Base-by-base conservation (phyloP, 1,140 invertebrate genomes). In the Aphis craccivora region DNA sequence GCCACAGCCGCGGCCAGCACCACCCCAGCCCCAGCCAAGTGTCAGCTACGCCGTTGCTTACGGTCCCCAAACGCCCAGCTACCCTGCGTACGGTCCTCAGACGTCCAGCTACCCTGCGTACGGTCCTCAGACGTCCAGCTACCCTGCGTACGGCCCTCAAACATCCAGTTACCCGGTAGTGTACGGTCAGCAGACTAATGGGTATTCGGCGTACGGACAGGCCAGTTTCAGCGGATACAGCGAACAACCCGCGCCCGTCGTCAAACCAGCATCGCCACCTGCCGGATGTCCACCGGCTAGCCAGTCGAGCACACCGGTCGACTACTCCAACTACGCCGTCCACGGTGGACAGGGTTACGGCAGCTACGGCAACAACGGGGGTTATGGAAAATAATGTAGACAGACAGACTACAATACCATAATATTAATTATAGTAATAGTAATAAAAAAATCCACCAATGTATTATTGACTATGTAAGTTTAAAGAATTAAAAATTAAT, bases 401-500 rank as follows among this genome's bases (percentile, higher is more conserved):
- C 23, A 1, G 37, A 35, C 5, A 81, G 67, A 37, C 23, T 6
- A 45, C 14, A 25, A 22, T 14, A n/a, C 30, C 20, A 30, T 30
- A 87, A 87, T 22, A 48, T 14, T 48, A 35, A 53, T 51, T 23
- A 89, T 67, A 67, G 60, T 76, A n/a, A 67, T 76, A n/a, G 14
- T 76, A 89, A 89, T n/a, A 89, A 37, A 37, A 53, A 53, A 25
- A 89, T 40, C 87, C 48, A 89, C 48, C 45, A 22, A 88, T 90
- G 35, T 90, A 55, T 23, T 40, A 48, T 83, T 83, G 22, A 81
- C 35, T 93, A 20, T 83, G 9, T 93, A 84, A 93, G 48, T 93
- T 84, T 40, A 93, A 93, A 93, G 91, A 93, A 86, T 93, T 93
- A 30, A 93, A 93, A 93, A 86, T 53, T 93, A 93, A 91, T 91